Conservation (phyloP, 1,140 invertebrate species). For the Luehdorfia chinensis region DNA sequence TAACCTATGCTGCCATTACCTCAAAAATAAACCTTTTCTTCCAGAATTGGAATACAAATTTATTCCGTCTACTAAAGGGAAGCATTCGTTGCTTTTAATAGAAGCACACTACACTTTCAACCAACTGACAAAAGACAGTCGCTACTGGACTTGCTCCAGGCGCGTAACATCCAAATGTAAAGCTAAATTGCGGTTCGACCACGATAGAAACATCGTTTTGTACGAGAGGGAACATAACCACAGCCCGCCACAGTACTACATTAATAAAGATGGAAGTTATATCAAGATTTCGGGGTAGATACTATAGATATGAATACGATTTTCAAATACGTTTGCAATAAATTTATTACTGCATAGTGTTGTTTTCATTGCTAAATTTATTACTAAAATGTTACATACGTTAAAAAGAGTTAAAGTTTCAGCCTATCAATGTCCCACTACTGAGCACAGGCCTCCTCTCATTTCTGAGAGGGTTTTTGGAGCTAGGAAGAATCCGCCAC, state of each 20-base stretch:
- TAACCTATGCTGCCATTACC: too few species aligned
- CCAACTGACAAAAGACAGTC: slow-evolving; percentile 17
- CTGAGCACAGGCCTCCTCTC: too few species aligned
- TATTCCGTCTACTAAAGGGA: slow-evolving; percentile 18
- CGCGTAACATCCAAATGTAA: slow-evolving; percentile 21
- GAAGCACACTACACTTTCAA: slow-evolving; percentile 23
- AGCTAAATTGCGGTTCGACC: slow-evolving; percentile 23
- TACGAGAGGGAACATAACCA: slow-evolving; percentile 24
- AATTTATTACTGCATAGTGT: neutral
- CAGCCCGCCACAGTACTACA: slow-evolving; percentile 12
- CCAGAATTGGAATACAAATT: slow-evolving; percentile 25
- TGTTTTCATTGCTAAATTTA: neutral
- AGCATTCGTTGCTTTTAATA: slow-evolving; percentile 17
- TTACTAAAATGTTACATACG: too few species aligned
- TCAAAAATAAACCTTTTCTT: slow-evolving; percentile 23
- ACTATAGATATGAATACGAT: neutral
- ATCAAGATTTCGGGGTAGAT: slow-evolving; percentile 2
- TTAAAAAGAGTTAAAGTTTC: too few species aligned
- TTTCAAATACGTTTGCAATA: neutral
- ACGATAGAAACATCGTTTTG: slow-evolving; percentile 8
- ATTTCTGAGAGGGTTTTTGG: too few species aligned
- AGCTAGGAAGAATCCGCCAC: too few species aligned
- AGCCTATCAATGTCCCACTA: too few species aligned
- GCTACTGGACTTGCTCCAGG: slow-evolving; percentile 30
- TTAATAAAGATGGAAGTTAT: neutral